Evolutionary conservation across 2,888 invertebrate genomes (phyloP).

Genomic region (Phengaris alcon): DNA sequence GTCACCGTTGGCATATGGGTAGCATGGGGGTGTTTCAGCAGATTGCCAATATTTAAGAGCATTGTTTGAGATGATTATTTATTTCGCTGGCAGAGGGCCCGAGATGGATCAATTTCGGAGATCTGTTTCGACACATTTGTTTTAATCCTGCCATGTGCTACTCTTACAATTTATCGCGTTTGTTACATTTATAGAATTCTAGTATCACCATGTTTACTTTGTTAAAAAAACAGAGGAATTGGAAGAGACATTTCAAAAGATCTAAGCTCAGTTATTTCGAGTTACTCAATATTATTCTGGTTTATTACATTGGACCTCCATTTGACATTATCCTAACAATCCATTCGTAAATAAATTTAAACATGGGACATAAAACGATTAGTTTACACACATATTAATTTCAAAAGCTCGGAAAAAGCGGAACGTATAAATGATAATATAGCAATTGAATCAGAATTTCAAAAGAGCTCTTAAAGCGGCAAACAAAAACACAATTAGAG

Average conservation of each 20-base stretch:
- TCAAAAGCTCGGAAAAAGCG: slow-evolving; percentile 21
- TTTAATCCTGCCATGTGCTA: slow-evolving; percentile 18
- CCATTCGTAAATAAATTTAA: not conserved
- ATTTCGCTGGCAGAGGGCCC: slow-evolving; percentile 12
- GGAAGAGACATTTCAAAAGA: not conserved
- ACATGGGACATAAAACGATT: not conserved
- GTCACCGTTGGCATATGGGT: slow-evolving; percentile 73
- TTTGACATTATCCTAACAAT: not conserved
- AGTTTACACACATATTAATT: not conserved
- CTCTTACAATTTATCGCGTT: not conserved
- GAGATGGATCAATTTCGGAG: not conserved
- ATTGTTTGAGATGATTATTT: slow-evolving; percentile 38
- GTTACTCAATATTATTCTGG: not conserved
- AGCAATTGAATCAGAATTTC: slow-evolving; percentile 38
- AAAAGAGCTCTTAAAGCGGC: slow-evolving; percentile 53
- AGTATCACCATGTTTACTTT: not conserved
- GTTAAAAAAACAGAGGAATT: not conserved
- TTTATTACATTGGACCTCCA: not conserved
- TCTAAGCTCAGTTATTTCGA: not conserved
- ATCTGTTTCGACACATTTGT: not conserved
- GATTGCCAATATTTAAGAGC: slow-evolving; percentile 45
- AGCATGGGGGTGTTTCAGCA: slow-evolving; percentile 58
- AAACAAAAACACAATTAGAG: slow-evolving; percentile 73
- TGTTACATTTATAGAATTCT: not conserved
- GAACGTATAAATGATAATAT: slow-evolving; percentile 32